phyloP scores from a whole-genome alignment of 2,888 invertebrate genomes.

The Leptopilina syphax region DNA sequence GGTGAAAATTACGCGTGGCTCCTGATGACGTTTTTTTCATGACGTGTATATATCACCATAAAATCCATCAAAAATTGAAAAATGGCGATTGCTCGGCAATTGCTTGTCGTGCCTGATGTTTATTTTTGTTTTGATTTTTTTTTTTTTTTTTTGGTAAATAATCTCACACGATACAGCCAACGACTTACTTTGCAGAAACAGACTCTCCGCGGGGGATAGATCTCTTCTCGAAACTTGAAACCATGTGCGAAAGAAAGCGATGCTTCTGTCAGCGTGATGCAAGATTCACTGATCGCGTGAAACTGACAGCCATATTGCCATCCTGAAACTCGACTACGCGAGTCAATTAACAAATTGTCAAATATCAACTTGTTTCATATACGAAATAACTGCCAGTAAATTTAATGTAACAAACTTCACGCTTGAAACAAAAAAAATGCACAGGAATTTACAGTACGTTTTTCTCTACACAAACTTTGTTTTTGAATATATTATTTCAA shows the following conservation, averaged over 20 bases:
- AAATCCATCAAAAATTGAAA: constrained; percentile 16
- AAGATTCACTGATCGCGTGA: constrained; percentile 49
- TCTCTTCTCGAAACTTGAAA: constrained; percentile 34
- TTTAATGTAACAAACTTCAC: constrained; percentile 29
- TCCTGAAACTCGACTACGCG: constrained; percentile 46
- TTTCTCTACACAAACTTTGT: constrained; percentile 26
- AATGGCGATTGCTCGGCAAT: constrained; percentile 21
- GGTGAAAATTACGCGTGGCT: constrained; percentile 40
- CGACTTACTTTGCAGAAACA: constrained; percentile 37
- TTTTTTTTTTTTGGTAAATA: neutral
- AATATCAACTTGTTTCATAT: neutral
- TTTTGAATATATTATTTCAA: constrained; percentile 1
- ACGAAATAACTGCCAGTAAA: constrained; percentile 1
- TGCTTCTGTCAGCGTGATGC: constrained; percentile 23
- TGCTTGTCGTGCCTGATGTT: constrained; percentile 17
- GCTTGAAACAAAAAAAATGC: constrained; percentile 21
- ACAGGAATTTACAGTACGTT: constrained; percentile 32
- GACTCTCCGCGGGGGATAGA: constrained; percentile 32
- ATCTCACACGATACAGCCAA: constrained; percentile 40
- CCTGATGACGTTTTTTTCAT: constrained; percentile 20
- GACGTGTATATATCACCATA: constrained; percentile 42
- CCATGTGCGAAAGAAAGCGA: constrained; percentile 34
- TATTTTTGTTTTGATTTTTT: neutral
- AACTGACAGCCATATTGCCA: constrained; percentile 54
- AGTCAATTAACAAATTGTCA: constrained; percentile 48